Conservation (phyloP, 2,797 vertebrate genomes). For the Centroberyx gerrardi region DNA sequence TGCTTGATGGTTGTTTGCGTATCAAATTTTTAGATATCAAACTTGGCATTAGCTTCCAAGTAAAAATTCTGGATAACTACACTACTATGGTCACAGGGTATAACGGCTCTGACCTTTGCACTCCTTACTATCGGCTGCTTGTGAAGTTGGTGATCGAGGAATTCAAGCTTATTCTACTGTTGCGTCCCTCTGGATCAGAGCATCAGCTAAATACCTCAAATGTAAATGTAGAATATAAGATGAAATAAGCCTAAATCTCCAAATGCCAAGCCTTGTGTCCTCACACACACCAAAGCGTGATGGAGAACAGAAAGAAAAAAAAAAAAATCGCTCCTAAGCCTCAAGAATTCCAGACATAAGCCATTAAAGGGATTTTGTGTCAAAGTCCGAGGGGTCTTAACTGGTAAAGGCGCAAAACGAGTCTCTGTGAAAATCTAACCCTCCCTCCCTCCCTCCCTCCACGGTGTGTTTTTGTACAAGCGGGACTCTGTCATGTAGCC, state of each 20-base stretch:
- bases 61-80: no score
- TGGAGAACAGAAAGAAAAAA: not conserved
- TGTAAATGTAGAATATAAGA: no score
- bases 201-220: no score
- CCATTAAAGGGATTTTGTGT: conserved; percentile 80
- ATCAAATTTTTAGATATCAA: no score
- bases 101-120: no score
- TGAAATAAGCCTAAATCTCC: not conserved
- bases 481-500: conserved; percentile 8
- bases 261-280: not conserved
- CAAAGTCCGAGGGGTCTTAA: conserved; percentile 77
- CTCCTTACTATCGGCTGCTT: no score
- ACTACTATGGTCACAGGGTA: no score
- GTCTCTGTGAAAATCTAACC: conserved; percentile 12
- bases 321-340: conserved; percentile 55
- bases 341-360: conserved; percentile 75
- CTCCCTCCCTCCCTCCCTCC: not conserved
- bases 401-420: conserved; percentile 52
- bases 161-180: no score
- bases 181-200: no score
- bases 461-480: conserved; percentile 32
- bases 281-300: not conserved
- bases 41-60: no score
- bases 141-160: no score
- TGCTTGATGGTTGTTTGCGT: no score